phyloP scores from a whole-genome alignment of 1,140 invertebrate species.

The Dinoponera quadriceps region DNA sequence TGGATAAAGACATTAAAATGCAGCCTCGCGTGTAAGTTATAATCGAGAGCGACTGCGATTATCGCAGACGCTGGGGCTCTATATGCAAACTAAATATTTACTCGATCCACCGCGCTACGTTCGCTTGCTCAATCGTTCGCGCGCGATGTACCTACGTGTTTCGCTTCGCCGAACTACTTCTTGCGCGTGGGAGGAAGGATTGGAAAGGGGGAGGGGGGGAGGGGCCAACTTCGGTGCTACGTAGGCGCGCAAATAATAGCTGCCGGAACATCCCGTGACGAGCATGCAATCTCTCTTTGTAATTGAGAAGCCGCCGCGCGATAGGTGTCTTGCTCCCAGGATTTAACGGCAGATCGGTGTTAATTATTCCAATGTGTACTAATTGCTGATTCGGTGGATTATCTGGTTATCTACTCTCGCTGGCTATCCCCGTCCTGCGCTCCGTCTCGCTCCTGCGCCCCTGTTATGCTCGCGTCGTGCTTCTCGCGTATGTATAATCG shows the following conservation, averaged over 20 bases:
- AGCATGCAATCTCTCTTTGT: slow-evolving; percentile 54
- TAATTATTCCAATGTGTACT: slow-evolving; percentile 76
- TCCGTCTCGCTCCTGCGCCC: background rate
- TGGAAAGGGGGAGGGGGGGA: too few species aligned
- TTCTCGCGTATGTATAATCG: slow-evolving; percentile 49
- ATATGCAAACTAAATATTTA: slow-evolving; percentile 47
- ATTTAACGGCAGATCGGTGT: slow-evolving; percentile 70
- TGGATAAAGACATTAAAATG: background rate
- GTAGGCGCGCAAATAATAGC: slow-evolving; percentile 56
- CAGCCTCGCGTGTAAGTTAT: slow-evolving; percentile 3
- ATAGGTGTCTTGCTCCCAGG: slow-evolving; percentile 47
- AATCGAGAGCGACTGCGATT: slow-evolving; percentile 2
- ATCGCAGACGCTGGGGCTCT: slow-evolving; percentile 6
- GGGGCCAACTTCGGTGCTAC: slow-evolving; percentile 36
- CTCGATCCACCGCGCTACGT: background rate
- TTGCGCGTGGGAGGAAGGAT: background rate
- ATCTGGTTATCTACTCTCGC: slow-evolving; percentile 72
- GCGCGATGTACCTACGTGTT: slow-evolving; percentile 29
- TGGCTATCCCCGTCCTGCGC: background rate
- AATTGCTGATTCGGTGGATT: slow-evolving; percentile 75
- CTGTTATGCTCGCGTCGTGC: too few species aligned
- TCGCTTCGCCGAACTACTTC: slow-evolving; percentile 45
- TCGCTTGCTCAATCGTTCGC: background rate
- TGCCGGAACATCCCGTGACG: slow-evolving; percentile 33
- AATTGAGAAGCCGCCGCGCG: slow-evolving; percentile 60